Evolutionary conservation across 2,113 vertebrate species (phyloP).

Genomic region (Clarias magur): DNA sequence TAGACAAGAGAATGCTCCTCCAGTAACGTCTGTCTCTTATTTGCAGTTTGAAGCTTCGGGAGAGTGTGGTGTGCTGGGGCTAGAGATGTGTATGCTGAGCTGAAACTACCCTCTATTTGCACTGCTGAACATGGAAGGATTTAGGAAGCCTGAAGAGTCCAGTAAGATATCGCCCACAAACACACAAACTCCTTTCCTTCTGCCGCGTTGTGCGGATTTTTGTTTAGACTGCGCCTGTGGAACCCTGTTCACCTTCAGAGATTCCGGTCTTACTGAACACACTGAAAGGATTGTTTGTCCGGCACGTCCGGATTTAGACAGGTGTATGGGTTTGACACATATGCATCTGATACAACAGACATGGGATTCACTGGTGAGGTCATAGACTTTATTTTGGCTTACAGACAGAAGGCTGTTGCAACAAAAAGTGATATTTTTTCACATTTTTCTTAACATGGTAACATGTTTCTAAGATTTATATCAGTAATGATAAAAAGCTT

Average conservation of each 20-base stretch:
- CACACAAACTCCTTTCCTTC: neutral
- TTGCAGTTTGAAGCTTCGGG: neutral
- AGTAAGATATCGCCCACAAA: constrained; percentile 3
- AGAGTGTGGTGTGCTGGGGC: neutral
- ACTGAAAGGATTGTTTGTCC: neutral
- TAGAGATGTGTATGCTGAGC: constrained; percentile 21
- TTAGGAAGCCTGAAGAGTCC: constrained; percentile 15
- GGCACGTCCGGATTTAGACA: neutral
- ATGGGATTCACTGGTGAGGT: neutral
- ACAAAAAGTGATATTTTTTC: neutral
- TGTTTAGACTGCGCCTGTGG: neutral
- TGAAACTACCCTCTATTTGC: constrained; percentile 29
- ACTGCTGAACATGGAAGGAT: constrained; percentile 17
- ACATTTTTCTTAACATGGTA: neutral
- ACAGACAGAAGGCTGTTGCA: neutral
- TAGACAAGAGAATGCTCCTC: neutral
- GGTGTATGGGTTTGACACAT: neutral
- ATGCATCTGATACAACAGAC: neutral
- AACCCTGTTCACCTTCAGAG: neutral
- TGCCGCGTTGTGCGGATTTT: neutral
- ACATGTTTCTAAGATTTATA: constrained; percentile 14
- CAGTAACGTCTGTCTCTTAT: constrained; percentile 9
- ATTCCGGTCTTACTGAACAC: neutral
- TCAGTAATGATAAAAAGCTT: neutral
- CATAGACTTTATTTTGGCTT: neutral